phyloP scores from a whole-genome alignment of 2,797 vertebrate species.

The Eremophila alpestris region DNA sequence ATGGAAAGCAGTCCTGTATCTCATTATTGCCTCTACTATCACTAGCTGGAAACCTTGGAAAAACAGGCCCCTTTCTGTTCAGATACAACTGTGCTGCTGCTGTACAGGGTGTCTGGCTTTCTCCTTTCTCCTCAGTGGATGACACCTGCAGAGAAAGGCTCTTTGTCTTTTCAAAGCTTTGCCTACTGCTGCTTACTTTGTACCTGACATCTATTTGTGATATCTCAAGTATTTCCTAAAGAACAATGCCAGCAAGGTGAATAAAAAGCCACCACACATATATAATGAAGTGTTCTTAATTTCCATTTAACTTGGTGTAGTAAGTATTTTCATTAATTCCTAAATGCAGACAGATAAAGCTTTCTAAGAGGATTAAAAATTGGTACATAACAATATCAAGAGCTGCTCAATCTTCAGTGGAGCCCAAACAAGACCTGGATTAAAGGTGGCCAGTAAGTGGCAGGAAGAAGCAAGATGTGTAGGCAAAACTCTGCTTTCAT shows the following conservation, averaged over 20 bases:
- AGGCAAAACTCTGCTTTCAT: neutral
- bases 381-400: neutral
- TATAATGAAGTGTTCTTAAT: neutral
- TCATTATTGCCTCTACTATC: slow-evolving; percentile 45
- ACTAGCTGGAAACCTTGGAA: slow-evolving; percentile 5
- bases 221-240: neutral
- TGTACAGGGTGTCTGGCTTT: neutral
- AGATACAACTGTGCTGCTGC: neutral
- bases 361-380: neutral
- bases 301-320: neutral
- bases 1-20: slow-evolving; percentile 51
- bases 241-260: neutral
- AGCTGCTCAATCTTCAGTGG: neutral
- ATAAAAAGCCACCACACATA: neutral
- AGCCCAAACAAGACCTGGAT: neutral
- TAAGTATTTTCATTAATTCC: neutral
- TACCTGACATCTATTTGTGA: neutral
- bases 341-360: neutral
- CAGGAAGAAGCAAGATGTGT: neutral
- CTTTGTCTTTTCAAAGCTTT: slow-evolving; percentile 8
- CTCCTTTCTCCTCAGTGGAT: neutral
- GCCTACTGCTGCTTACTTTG: neutral
- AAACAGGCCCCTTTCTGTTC: slow-evolving; percentile 32
- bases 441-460: neutral
- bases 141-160: neutral